Evolutionary conservation across 2,113 vertebrate species (phyloP).

Genomic region (Thryonomys swinderianus): DNA sequence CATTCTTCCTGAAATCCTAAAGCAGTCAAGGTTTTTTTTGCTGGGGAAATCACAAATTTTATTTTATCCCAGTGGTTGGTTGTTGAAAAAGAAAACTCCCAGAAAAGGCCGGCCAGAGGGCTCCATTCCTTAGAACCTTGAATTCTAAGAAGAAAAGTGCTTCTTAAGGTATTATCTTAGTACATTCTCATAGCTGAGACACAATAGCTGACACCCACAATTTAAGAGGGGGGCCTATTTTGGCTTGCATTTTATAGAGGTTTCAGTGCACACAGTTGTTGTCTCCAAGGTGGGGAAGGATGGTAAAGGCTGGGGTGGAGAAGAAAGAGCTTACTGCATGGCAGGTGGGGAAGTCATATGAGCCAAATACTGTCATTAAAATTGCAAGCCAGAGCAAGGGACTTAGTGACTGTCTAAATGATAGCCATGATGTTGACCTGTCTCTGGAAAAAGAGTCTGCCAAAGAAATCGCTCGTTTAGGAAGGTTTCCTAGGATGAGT

Average conservation of each 20-base stretch:
- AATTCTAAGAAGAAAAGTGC: neutral
- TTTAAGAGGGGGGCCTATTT: neutral
- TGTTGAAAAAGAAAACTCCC: neutral
- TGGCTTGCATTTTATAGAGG: neutral
- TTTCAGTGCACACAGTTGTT: neutral
- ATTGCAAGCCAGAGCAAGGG: neutral
- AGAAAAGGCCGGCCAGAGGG: neutral
- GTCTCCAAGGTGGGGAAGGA: neutral
- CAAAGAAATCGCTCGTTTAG: neutral
- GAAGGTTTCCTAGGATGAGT: neutral
- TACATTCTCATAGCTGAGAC: neutral
- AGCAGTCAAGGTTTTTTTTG: neutral
- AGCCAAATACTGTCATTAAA: neutral
- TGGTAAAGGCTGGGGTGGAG: neutral
- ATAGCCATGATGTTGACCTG: neutral
- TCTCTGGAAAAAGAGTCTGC: neutral
- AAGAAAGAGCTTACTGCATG: neutral
- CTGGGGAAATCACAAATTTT: neutral
- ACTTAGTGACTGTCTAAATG: neutral
- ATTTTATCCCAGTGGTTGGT: neutral
- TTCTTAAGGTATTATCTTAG: neutral
- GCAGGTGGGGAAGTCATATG: neutral
- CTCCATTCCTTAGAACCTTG: neutral
- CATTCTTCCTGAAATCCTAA: neutral
- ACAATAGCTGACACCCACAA: neutral